Base-by-base conservation (phyloP, 2,113 vertebrate genomes). In the Otus sunia region DNA sequence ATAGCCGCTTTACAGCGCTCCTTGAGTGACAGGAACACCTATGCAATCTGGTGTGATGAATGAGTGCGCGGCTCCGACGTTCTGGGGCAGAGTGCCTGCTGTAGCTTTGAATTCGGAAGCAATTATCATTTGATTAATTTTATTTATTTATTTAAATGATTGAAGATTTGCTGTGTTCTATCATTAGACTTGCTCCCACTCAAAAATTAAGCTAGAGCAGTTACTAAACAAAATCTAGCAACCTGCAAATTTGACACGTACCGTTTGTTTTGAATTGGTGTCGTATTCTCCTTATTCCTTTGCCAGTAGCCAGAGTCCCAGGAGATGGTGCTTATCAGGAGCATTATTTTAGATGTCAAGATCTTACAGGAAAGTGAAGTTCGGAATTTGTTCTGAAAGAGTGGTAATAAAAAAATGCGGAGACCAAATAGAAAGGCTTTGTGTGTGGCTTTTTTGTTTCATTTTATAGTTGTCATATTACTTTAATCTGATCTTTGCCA, bases 11-110 rank as follows among this genome's bases (percentile, higher is more conserved):
- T 94, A 36, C 22, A 32, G 67, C 0, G 5, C 94, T 96, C 81
- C 83, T 41, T 88, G 94, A 92, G 73, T 96, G 96, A 88, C 95
- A 96, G 94, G 82, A 97, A 94, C 97, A 87, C 94, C 96, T 97
- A 88, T 96, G 96, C 96, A 95, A 95, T 97, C 89, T 97, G 88
- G 75, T 93, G 93, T 59, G 73, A 97, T 89, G 88, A 92, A 94
- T 91, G 96, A 97, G 85, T n/a, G 86, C 88, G 52, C 74, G 6
- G 23, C 79, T 94, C 60, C 10, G 74, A 90, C 52, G n/a, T 91
- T 93, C 88, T 87, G 58, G 90, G 91, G 64, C 91, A 92, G 90
- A 74, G 87, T 25, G 47, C 92, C 95, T 93, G 96, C 93, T 93
- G 79, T 50, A 84, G 83, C 94, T 96, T 86, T 72, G 92, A 63